Evolutionary conservation across 2,797 vertebrate species (phyloP).

Genomic region (Takifugu ocellatus): DNA sequence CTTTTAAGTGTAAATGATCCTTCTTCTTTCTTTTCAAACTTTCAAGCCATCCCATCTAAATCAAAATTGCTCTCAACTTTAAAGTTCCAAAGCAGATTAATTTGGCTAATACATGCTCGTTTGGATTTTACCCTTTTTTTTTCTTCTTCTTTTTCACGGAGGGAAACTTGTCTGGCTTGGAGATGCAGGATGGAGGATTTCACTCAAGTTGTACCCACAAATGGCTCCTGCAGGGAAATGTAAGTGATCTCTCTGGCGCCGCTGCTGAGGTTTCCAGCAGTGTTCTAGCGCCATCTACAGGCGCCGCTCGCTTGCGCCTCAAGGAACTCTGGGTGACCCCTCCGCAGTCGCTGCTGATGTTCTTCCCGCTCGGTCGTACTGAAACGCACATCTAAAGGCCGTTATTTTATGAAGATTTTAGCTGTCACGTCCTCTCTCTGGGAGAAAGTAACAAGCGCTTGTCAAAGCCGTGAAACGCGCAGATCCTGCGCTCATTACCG

Average conservation of each 20-base stretch:
- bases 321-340: conserved; percentile 83
- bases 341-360: conserved; percentile 75
- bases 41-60: conserved; percentile 62
- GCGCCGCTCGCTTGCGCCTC: conserved; percentile 47
- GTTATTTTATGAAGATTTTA: conserved; percentile 78
- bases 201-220: conserved; percentile 68
- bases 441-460: conserved; percentile 61
- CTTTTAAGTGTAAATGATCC: conserved; percentile 79
- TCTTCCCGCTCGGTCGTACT: conserved; percentile 73
- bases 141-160: conserved; percentile 22
- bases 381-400: conserved; percentile 73
- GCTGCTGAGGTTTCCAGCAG: conserved; percentile 46
- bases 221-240: conserved; percentile 58
- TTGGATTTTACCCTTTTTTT: conserved; percentile 34
- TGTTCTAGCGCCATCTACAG: conserved; percentile 81
- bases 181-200: conserved; percentile 64
- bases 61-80: conserved; percentile 64
- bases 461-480: conserved; percentile 73
- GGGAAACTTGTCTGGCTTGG: conserved; percentile 51
- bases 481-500: conserved; percentile 77
- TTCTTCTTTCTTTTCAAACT: conserved; percentile 43
- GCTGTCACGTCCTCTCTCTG: conserved; percentile 70
- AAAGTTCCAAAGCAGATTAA: conserved; percentile 65
- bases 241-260: conserved; percentile 48
- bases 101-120: conserved; percentile 59